Base-by-base conservation (phyloP, 2,797 vertebrate genomes). In the Darevskia mixta region DNA sequence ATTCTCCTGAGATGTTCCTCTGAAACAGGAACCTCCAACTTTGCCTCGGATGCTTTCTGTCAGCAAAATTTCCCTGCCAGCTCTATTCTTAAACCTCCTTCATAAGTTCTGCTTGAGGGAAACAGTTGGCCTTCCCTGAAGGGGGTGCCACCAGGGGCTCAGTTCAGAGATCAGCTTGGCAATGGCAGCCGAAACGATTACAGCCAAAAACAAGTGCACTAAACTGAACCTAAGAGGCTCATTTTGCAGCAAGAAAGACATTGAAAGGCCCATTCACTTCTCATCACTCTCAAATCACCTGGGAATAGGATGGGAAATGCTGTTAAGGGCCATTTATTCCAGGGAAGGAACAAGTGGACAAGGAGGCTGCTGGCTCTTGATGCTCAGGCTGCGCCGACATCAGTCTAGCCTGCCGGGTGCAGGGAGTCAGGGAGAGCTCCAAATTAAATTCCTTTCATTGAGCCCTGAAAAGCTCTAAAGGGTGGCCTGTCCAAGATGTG, bases 211-310 rank as follows among this genome's bases (percentile, higher is more conserved):
- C n/a, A 77, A 82, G 64, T 75, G 18, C 61, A 71, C 78, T 82
- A 72, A 83, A 89, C 73, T 25, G 38, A 71, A 17, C 32, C 79
- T 43, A 79, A 86, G 88, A 89, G 88, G 35, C 27, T 79, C n/a
- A 58, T 83, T 86, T 83, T 82, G 45, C 72, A 27, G 20, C 3
- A 23, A 71, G 64, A 83, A 38, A 38, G 66, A 35, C 45, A 76
- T 86, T 45, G 13, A 83, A 86, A 89, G 78, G 20, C 35, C 79
- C 85, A 83, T 72, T 89, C 73, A 4, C 72, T 89, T 86, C 79
- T 89, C 27, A 86, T 86, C 84, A 89, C 76, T 45, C 72, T 86
- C 73, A 25, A 78, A 41, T 89, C 72, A 76, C 72, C 73, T 45
- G 55, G 84, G 80, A 71, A 72, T 43, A 8, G 73, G 25, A 32